Evolutionary conservation across 2,888 invertebrate species (phyloP).

Genomic region (Dendrolimus pini): DNA sequence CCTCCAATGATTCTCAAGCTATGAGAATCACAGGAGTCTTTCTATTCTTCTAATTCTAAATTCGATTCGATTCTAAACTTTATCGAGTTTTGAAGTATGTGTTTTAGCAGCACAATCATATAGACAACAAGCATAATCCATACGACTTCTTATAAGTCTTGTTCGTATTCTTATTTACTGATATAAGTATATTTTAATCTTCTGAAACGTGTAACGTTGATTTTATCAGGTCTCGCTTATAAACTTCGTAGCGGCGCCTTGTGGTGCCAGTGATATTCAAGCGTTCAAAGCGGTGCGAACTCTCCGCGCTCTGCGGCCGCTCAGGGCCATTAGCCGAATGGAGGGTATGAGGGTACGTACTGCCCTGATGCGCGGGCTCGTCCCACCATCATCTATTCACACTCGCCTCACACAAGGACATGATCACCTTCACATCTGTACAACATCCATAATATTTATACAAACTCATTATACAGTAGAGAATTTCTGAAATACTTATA

Average conservation of each 20-base stretch:
- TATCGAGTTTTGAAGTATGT: constrained; percentile 14
- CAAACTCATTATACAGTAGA: constrained; percentile 20
- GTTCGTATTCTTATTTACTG: too few relatives aligned
- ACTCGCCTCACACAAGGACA: constrained; percentile 37
- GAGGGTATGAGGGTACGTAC: constrained; percentile 99
- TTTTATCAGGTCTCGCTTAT: constrained; percentile 93
- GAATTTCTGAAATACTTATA: constrained; percentile 23
- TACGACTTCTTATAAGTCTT: constrained; percentile 11
- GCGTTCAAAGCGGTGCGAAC: constrained; percentile 99
- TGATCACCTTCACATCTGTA: constrained; percentile 45
- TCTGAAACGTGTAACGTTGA: constrained; percentile 36
- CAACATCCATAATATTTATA: constrained; percentile 18
- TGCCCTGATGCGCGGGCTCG: constrained; percentile 24
- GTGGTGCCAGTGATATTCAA: constrained; percentile 97
- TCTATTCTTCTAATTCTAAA: too few relatives aligned
- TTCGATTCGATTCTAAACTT: constrained; percentile 11
- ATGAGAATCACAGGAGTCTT: constrained; percentile 3
- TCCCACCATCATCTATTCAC: constrained; percentile 27
- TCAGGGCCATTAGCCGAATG: constrained; percentile 99
- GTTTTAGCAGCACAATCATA: constrained; percentile 12
- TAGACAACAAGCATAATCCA: constrained; percentile 18
- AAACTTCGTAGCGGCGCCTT: constrained; percentile 97
- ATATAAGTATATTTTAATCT: too few relatives aligned
- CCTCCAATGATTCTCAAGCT: constrained; percentile 14
- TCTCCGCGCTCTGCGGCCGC: constrained; percentile 96